These are phyloP conservation scores for Ischnura elegans DNA, from an alignment of 2,888 invertebrate genomes.

Conservation along the genomic window DNA sequence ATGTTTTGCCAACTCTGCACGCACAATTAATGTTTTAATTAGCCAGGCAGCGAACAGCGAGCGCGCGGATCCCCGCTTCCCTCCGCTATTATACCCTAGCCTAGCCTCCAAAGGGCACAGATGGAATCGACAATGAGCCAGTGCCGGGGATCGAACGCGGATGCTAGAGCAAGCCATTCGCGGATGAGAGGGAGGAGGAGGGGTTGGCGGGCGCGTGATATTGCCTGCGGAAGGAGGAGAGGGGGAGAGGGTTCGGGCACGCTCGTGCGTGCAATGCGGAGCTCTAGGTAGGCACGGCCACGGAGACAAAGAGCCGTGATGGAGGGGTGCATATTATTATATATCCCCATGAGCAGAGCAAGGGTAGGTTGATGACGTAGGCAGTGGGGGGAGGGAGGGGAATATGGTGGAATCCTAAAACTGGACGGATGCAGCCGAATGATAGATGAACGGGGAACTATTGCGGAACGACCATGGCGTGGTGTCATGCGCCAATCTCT, in stretches of 20 bases:
- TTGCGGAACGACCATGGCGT: too few relatives aligned
- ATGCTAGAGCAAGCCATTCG: neutral
- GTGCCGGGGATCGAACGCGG: slow-evolving; percentile 56
- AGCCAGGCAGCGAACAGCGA: too few relatives aligned
- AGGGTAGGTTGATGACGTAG: too few relatives aligned
- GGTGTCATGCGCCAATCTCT: too few relatives aligned
- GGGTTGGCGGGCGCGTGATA: neutral
- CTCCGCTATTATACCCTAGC: slow-evolving; percentile 25
- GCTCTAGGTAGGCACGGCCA: neutral
- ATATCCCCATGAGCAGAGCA: neutral
- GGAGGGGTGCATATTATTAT: neutral
- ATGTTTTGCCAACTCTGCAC: slow-evolving; percentile 18
- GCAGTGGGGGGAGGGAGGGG: neutral
- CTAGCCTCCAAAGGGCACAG: slow-evolving; percentile 45
- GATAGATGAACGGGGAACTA: neutral
- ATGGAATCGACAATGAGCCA: slow-evolving; percentile 61
- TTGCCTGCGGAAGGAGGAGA: neutral
- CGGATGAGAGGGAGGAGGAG: neutral
- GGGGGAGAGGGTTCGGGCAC: slow-evolving; percentile 26
- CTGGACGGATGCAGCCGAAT: neutral
- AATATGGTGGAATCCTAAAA: neutral
- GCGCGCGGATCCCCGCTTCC: slow-evolving; percentile 25
- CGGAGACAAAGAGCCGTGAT: neutral
- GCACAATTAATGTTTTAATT: slow-evolving; percentile 62
- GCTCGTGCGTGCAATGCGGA: neutral